These are phyloP conservation scores for Naso thynnoides DNA, from an alignment of 2,797 vertebrate genomes.

Conservation along the genomic window DNA sequence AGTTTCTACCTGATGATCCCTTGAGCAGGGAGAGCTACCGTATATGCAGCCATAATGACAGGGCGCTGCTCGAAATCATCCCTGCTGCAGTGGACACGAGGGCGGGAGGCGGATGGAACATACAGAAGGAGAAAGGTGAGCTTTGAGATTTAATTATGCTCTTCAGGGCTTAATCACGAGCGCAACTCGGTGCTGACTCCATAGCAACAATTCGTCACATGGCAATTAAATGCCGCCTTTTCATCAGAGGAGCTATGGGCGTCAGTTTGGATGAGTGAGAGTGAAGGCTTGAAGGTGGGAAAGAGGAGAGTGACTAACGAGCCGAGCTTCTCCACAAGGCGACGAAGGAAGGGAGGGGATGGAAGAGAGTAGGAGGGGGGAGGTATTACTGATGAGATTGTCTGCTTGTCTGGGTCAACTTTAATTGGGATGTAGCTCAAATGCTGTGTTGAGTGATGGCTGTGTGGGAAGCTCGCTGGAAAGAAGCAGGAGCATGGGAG, in stretches of 20 bases:
- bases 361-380: slow-evolving; percentile 26
- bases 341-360: slow-evolving; percentile 32
- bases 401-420: slow-evolving; percentile 65
- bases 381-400: slow-evolving; percentile 65
- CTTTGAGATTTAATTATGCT: slow-evolving; percentile 75
- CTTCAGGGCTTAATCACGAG: slow-evolving; percentile 68
- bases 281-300: slow-evolving; percentile 61
- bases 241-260: slow-evolving; percentile 59
- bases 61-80: slow-evolving; percentile 44
- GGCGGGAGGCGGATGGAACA: slow-evolving; percentile 47
- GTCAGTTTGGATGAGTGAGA: slow-evolving; percentile 54
- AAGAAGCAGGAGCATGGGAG: slow-evolving; percentile 43
- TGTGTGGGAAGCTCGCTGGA: slow-evolving; percentile 67
- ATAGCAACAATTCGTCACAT: slow-evolving; percentile 73
- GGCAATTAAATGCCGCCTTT: slow-evolving; percentile 75
- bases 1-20: slow-evolving; percentile 8
- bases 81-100: slow-evolving; percentile 42
- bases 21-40: neutral
- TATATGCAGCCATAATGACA: slow-evolving; percentile 46
- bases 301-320: slow-evolving; percentile 64
- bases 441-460: slow-evolving; percentile 60
- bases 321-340: slow-evolving; percentile 54
- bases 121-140: slow-evolving; percentile 71
- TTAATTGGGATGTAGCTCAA: slow-evolving; percentile 75
- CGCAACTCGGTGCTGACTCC: slow-evolving; percentile 53